Conservation (phyloP, 2,888 invertebrate species). For the Onthophagus sagittarius region DNA sequence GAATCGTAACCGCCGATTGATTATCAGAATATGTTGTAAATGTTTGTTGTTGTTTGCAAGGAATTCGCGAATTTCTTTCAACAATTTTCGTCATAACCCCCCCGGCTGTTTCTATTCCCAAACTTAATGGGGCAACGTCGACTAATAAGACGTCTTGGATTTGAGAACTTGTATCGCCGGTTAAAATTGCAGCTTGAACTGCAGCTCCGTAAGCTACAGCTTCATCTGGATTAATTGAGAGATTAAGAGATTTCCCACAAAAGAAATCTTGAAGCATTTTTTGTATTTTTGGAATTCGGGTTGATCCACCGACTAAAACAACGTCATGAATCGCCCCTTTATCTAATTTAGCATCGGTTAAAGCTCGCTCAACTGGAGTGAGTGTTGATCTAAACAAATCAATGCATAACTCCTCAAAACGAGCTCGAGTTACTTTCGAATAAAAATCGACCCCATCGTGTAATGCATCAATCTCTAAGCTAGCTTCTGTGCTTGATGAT, state of each 20-base stretch:
- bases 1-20: constrained; percentile 84
- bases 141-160: constrained; percentile 81
- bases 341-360: constrained; percentile 79
- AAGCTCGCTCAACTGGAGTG: constrained; percentile 80
- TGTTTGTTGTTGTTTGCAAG: constrained; percentile 70
- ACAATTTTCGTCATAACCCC: constrained; percentile 84
- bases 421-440: constrained; percentile 74
- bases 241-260: constrained; percentile 77
- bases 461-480: constrained; percentile 84
- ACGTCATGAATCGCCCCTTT: constrained; percentile 77
- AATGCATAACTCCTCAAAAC: constrained; percentile 87
- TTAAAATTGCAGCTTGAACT: constrained; percentile 88
- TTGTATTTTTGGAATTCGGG: constrained; percentile 88
- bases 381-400: constrained; percentile 78
- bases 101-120: constrained; percentile 80
- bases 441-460: constrained; percentile 89
- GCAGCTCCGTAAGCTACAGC: constrained; percentile 93
- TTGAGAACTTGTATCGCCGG: constrained; percentile 62
- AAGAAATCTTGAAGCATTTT: constrained; percentile 80
- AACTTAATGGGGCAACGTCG: constrained; percentile 73
- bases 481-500: constrained; percentile 74
- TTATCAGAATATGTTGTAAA: constrained; percentile 93
- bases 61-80: constrained; percentile 77
- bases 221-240: constrained; percentile 90
- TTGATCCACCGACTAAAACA: constrained; percentile 86